Evolutionary conservation across 2,113 vertebrate species (phyloP).

Genomic region (Nestor notabilis): DNA sequence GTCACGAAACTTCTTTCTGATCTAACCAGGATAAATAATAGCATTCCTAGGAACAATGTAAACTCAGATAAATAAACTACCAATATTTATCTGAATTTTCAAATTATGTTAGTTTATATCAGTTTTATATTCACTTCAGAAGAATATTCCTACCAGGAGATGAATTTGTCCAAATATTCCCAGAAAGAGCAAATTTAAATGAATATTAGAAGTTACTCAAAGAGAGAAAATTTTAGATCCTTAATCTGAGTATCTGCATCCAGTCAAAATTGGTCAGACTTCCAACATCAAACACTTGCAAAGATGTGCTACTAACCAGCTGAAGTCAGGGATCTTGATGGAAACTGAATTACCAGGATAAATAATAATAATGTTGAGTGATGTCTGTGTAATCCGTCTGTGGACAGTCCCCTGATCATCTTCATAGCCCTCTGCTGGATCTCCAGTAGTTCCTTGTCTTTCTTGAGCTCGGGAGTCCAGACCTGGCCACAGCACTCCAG

Average conservation of each 20-base stretch:
- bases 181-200: not conserved
- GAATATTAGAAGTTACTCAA: not conserved
- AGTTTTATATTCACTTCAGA: not conserved
- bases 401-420: not conserved
- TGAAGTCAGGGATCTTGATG: not conserved
- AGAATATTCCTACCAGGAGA: not conserved
- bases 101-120: not conserved
- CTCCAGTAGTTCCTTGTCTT: not conserved
- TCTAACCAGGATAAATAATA: not conserved
- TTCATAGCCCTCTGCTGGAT: not conserved
- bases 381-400: not conserved
- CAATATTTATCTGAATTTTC: not conserved
- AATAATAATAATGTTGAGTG: not conserved
- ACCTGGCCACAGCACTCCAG: not conserved
- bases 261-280: conserved; percentile 47
- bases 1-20: not conserved
- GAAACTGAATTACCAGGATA: not conserved
- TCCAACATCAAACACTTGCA: not conserved
- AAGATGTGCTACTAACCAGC: not conserved
- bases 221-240: not conserved
- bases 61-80: not conserved
- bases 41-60: not conserved
- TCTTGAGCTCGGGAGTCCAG: not conserved
- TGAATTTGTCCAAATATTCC: not conserved
- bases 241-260: not conserved